Percentiles rank a stretch among this genome's conserved stretches.
phyloP scores from a whole-genome alignment of 2,113 vertebrate genomes.

The Lipotes vexillifer region DNA sequence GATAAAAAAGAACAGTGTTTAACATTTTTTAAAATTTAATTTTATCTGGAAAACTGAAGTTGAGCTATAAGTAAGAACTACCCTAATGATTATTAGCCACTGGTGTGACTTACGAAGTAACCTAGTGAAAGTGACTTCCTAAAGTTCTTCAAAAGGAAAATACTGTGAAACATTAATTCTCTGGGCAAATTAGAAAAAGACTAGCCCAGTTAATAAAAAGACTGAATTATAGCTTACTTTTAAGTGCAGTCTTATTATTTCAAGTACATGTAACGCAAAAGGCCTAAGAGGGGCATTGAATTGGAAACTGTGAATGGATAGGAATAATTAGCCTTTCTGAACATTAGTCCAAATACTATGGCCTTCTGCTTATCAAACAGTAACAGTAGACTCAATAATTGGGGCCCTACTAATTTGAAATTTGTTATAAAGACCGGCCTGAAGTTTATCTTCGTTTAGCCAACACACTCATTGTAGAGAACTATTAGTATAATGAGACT shows the following conservation, averaged over 20 bases:
- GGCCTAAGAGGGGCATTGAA: background rate
- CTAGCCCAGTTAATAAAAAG: slow-evolving; percentile 21
- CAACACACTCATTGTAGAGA: background rate
- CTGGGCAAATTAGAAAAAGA: background rate
- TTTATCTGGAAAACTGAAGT: background rate
- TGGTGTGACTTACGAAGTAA: background rate
- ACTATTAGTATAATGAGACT: background rate
- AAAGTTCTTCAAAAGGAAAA: background rate
- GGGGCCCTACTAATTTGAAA: slow-evolving; percentile 8
- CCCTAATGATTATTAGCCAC: background rate
- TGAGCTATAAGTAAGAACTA: background rate
- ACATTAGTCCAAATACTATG: background rate
- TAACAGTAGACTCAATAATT: slow-evolving; percentile 10
- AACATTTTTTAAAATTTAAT: background rate
- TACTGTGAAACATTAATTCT: background rate
- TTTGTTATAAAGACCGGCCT: background rate
- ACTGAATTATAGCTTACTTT: slow-evolving; percentile 38
- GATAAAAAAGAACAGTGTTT: slow-evolving; percentile 23
- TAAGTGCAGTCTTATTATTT: slow-evolving; percentile 20
- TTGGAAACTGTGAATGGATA: slow-evolving; percentile 24
- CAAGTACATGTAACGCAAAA: slow-evolving; percentile 5
- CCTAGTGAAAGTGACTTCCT: background rate
- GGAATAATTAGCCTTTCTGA: slow-evolving; percentile 16
- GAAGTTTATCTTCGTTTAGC: slow-evolving; percentile 32
- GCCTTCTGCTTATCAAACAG: slow-evolving; percentile 5